Evolutionary conservation across 1,140 invertebrate species (phyloP).

Genomic region (Hylaeus volcanicus): DNA sequence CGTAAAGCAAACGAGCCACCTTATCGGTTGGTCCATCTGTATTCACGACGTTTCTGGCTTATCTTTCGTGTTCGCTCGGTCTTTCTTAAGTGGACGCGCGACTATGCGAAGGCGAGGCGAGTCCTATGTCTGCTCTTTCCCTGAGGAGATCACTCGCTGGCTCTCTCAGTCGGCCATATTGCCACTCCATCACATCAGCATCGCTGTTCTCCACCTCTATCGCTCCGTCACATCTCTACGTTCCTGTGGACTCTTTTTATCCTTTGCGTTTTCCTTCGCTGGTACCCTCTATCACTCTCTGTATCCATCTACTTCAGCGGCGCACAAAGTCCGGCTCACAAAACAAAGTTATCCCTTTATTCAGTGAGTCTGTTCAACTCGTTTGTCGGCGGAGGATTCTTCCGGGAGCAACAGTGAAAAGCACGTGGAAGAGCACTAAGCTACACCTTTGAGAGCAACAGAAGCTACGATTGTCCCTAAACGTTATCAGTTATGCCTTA

Average conservation of each 20-base stretch:
- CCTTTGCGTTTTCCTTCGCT: background rate
- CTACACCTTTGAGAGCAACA: too few relatives aligned
- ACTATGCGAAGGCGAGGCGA: background rate
- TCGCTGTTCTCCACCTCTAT: constrained; percentile 66
- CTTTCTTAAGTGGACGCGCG: constrained; percentile 14
- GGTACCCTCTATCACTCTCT: constrained; percentile 46
- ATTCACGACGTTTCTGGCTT: constrained; percentile 71
- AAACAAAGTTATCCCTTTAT: too few relatives aligned
- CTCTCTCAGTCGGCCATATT: constrained; percentile 53
- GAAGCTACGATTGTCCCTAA: too few relatives aligned
- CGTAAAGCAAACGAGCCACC: constrained; percentile 59
- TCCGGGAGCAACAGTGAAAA: too few relatives aligned
- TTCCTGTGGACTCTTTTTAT: background rate
- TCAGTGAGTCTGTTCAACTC: too few relatives aligned
- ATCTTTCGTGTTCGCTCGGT: constrained; percentile 55
- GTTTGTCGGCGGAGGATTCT: too few relatives aligned
- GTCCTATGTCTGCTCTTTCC: background rate
- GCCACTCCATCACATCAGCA: constrained; percentile 72
- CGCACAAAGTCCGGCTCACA: too few relatives aligned
- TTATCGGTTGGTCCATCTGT: constrained; percentile 74
- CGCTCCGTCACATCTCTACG: constrained; percentile 51
- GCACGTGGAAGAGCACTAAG: too few relatives aligned
- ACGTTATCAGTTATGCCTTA: too few relatives aligned
- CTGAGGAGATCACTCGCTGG: constrained; percentile 50
- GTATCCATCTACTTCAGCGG: constrained; percentile 2